These are phyloP conservation scores for Macrochelys suwanniensis DNA, from an alignment of 2,797 vertebrate species.

Conservation along the genomic window DNA sequence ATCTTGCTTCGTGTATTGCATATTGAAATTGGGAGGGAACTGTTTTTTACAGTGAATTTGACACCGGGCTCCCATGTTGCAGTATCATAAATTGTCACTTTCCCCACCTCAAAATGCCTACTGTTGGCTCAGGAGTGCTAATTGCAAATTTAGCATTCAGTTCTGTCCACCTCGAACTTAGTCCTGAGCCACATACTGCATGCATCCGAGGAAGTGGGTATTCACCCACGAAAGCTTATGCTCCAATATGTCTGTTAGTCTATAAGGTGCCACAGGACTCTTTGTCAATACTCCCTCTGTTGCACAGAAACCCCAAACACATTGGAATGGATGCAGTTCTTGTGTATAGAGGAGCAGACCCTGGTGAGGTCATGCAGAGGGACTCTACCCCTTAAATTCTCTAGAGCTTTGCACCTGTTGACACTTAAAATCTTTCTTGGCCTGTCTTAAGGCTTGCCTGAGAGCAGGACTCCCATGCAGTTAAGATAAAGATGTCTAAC, in stretches of 20 bases:
- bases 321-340: rapidly evolving
- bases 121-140: neutral
- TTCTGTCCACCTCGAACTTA: neutral
- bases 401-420: neutral
- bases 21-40: neutral
- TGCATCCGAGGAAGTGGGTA: too few relatives aligned
- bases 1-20: neutral
- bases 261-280: neutral
- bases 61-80: neutral
- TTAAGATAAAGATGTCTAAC: neutral
- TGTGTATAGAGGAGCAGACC: neutral
- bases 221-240: too few relatives aligned
- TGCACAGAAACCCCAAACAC: neutral
- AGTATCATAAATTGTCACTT: neutral
- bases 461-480: neutral
- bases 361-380: neutral
- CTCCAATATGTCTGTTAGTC: too few relatives aligned
- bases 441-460: neutral
- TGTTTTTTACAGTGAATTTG: neutral
- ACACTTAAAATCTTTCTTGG: neutral
- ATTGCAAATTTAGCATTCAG: neutral
- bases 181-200: too few relatives aligned
- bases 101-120: neutral
- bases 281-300: slow-evolving; percentile 12
- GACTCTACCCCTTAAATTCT: neutral